A percentile compares a stretch with the other conserved stretches of the same genome.
phyloP scores from a whole-genome alignment of 2,113 vertebrate species.

The Formicarius rufipectus region DNA sequence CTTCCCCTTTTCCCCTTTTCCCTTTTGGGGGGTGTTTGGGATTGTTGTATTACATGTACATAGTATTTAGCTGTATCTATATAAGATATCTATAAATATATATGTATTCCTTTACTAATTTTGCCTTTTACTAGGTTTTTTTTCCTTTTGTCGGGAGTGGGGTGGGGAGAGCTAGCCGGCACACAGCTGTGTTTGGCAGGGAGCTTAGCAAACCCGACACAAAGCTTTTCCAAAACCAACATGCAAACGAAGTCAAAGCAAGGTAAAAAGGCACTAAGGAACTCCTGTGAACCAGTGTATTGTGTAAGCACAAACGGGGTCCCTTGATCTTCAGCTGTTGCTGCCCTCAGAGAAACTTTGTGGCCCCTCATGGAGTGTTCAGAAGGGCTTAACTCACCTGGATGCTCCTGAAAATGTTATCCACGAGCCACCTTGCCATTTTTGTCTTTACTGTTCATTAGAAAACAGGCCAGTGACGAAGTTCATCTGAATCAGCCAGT shows the following conservation, averaged over 20 bases:
- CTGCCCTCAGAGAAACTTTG: background rate
- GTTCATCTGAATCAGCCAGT: background rate
- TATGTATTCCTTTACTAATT: too few relatives aligned
- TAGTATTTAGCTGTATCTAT: too few relatives aligned
- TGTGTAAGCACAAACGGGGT: background rate
- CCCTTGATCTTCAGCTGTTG: background rate
- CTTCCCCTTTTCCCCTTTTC: too few relatives aligned
- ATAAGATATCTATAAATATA: too few relatives aligned
- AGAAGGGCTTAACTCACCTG: background rate
- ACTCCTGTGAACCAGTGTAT: background rate
- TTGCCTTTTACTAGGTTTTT: too few relatives aligned
- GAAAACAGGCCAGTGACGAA: background rate
- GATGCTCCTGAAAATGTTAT: background rate
- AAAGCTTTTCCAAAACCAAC: background rate
- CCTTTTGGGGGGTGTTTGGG: too few relatives aligned
- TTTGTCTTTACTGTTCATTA: background rate
- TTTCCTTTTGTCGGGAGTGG: too few relatives aligned
- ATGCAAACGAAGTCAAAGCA: background rate
- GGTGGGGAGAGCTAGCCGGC: too few relatives aligned
- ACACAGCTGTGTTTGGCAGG: too few relatives aligned
- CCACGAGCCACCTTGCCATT: background rate
- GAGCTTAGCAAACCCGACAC: too few relatives aligned
- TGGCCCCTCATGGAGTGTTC: background rate
- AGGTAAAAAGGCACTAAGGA: background rate
- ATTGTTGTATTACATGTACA: too few relatives aligned